Conservation (phyloP, 1,140 invertebrate genomes). For the Ceratina calcarata region DNA sequence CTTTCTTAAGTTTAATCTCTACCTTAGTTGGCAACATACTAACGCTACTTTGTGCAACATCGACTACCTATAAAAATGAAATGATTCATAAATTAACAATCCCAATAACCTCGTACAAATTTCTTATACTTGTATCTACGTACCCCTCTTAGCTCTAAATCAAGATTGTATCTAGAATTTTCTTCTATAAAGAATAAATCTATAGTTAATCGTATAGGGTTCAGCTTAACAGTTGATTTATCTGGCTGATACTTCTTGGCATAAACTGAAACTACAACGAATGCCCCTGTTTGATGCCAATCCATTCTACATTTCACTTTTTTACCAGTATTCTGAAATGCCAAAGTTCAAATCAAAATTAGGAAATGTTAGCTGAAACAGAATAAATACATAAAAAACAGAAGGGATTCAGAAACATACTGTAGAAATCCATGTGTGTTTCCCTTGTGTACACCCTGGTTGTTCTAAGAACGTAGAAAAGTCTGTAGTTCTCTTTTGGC, state of each 20-base stretch:
- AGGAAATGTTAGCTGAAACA: background rate
- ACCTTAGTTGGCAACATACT: constrained; percentile 95
- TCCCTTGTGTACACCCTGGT: constrained; percentile 89
- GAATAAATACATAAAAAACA: background rate
- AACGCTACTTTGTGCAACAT: constrained; percentile 86
- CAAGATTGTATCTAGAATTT: constrained; percentile 87
- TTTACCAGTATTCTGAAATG: constrained; percentile 65
- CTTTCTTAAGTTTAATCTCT: constrained; percentile 96
- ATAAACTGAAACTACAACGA: constrained; percentile 93
- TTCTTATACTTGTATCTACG: constrained; percentile 65
- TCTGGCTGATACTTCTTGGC: constrained; percentile 93
- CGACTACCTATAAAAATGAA: constrained; percentile 83
- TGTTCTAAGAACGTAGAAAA: constrained; percentile 96
- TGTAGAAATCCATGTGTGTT: constrained; percentile 93
- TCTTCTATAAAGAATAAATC: constrained; percentile 91
- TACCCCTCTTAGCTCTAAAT: constrained; percentile 93
- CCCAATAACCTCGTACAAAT: background rate
- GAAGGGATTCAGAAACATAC: constrained; percentile 73
- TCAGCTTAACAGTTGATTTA: constrained; percentile 88
- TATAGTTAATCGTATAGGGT: constrained; percentile 90
- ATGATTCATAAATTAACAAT: constrained; percentile 26
- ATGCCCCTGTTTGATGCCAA: constrained; percentile 93
- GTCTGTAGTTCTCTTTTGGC: constrained; percentile 95
- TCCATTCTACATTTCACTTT: constrained; percentile 89
- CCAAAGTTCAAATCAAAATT: constrained; percentile 15